Base-by-base conservation (phyloP, 2,113 vertebrate species). In the Corythaeola cristata region DNA sequence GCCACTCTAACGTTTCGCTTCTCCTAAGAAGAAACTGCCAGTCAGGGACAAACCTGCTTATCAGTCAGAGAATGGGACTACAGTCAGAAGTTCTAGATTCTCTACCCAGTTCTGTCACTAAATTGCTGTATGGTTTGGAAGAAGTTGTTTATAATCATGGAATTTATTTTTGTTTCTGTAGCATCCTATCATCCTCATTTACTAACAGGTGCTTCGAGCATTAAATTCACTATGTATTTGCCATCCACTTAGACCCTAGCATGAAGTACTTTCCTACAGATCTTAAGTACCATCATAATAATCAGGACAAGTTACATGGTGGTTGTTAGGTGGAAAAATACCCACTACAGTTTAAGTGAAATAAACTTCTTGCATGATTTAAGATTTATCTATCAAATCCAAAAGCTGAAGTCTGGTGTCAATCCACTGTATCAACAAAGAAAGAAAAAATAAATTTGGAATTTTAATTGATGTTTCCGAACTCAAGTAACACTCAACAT, bases 301-400 rank as follows among this genome's bases (percentile, higher is more conserved):
- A 79, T 69, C 91, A 96, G 67, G 41, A 39, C 73, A 73, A 93
- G 87, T 79, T 92, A 96, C 55, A 76, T 93, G 63, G 81, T 93
- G 89, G 58, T 94, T 78, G 53, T 88, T 89, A 95, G 90, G 60
- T 91, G 71, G 50, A 91, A 91, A 95, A 97, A 91, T 67, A 88
- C 21, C 78, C 83, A 69, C 94, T 96, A 96, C 62, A 88, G 81
- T 94, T 95, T 95, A 97, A 95, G 77, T 93, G 91, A 97, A 96
- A 94, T 92, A 84, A 96, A 96, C 63, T 71, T 75, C 59, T 87
- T 41, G 77, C n/a, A 82, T 44, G 92, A 85, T 62, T 88, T 97
- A 93, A 87, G 94, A 94, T 94, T 94, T 95, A 94, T 92, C 96
- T 97, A 94, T 32, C 74, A 96, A 93, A 96, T 97, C 96, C 96